Evolutionary conservation across 2,888 invertebrate species (phyloP).

Genomic region (Drosophila cracens): DNA sequence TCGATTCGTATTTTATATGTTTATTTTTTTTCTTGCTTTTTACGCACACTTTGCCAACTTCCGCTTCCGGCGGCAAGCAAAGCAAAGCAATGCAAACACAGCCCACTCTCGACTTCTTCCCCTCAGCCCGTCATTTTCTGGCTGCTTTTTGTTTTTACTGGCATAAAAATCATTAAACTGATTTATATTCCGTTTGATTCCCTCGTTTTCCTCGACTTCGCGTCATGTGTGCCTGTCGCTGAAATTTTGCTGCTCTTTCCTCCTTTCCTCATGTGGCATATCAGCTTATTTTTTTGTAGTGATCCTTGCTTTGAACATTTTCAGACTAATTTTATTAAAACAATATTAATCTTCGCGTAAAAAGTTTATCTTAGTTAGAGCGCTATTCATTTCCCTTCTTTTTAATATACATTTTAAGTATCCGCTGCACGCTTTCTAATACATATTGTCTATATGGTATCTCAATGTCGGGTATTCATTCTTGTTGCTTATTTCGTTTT

Average conservation of each 20-base stretch:
- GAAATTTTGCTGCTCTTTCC: constrained; percentile 27
- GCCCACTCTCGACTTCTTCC: constrained; percentile 38
- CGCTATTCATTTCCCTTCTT: not conserved
- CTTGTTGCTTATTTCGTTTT: not conserved
- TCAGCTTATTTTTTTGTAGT: not conserved
- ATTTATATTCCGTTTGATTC: constrained; percentile 81
- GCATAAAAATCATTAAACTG: constrained; percentile 80
- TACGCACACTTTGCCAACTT: constrained; percentile 67
- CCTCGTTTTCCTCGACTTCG: constrained; percentile 38
- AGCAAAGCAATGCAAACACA: constrained; percentile 64
- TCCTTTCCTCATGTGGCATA: not conserved
- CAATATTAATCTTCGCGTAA: not conserved
- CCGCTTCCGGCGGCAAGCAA: constrained; percentile 68
- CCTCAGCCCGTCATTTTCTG: constrained; percentile 4
- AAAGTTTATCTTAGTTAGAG: not conserved
- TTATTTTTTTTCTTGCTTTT: constrained; percentile 29
- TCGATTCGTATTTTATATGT: constrained; percentile 29
- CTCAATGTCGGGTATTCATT: not conserved
- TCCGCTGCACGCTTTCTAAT: not conserved
- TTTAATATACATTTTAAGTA: not conserved
- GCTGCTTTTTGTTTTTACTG: constrained; percentile 59
- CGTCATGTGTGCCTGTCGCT: constrained; percentile 46
- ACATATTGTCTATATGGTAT: constrained; percentile 17
- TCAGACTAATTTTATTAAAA: not conserved
- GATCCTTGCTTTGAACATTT: not conserved